These are phyloP conservation scores for Poecilus cupreus DNA, from an alignment of 2,888 invertebrate species.

Conservation along the genomic window DNA sequence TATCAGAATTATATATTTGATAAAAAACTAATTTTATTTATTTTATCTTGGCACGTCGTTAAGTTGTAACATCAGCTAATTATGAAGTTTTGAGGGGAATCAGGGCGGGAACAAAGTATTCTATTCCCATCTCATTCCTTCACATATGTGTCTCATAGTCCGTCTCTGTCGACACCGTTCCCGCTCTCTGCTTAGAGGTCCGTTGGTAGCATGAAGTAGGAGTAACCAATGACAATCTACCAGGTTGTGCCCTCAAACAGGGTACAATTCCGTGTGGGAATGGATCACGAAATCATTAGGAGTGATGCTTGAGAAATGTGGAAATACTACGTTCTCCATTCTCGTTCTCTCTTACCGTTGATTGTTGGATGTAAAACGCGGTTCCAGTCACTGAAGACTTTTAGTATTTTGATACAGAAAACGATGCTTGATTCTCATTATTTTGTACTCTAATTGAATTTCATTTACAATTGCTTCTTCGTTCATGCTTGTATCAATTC, in stretches of 20 bases:
- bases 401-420: background rate
- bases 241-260: slow-evolving; percentile 59
- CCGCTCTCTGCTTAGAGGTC: slow-evolving; percentile 35
- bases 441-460: background rate
- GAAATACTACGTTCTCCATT: slow-evolving; percentile 26
- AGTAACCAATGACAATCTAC: slow-evolving; percentile 56
- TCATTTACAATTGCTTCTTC: background rate
- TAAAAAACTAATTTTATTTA: slow-evolving; percentile 17
- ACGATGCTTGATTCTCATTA: background rate
- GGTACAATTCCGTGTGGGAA: slow-evolving; percentile 55
- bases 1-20: background rate
- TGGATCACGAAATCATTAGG: slow-evolving; percentile 56
- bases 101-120: background rate
- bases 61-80: slow-evolving; percentile 36
- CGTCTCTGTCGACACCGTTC: slow-evolving; percentile 40
- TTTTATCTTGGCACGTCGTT: slow-evolving; percentile 45
- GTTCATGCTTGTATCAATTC: background rate
- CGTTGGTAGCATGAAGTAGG: slow-evolving; percentile 46
- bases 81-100: slow-evolving; percentile 17
- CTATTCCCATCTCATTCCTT: slow-evolving; percentile 44
- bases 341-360: background rate
- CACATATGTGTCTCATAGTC: slow-evolving; percentile 23
- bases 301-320: slow-evolving; percentile 45
- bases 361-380: background rate
- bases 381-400: background rate